These are phyloP conservation scores for Palaemon carinicauda DNA, from an alignment of 1,140 invertebrate species.

Conservation along the genomic window DNA sequence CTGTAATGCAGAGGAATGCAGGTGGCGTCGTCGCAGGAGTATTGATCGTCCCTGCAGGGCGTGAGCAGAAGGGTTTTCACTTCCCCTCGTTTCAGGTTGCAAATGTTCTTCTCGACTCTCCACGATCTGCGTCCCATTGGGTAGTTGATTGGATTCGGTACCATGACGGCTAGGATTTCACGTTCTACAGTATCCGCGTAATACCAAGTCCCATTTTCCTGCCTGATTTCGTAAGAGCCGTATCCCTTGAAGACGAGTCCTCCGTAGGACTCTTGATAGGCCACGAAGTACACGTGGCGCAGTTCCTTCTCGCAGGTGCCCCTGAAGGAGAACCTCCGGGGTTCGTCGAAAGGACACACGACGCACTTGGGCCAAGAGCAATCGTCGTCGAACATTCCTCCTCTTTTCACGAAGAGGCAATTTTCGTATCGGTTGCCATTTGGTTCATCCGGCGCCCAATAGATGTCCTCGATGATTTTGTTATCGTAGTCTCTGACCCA, in stretches of 20 bases:
- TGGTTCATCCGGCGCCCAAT: slow-evolving; percentile 16
- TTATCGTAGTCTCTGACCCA: slow-evolving; percentile 4
- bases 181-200: background rate
- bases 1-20: slow-evolving; percentile 65
- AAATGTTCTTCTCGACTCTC: slow-evolving; percentile 30
- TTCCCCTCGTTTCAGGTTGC: slow-evolving; percentile 13
- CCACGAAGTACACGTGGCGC: slow-evolving; percentile 25
- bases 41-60: slow-evolving; percentile 61
- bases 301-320: slow-evolving; percentile 39
- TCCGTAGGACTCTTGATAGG: slow-evolving; percentile 7
- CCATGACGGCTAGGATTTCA: slow-evolving; percentile 12
- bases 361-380: slow-evolving; percentile 6
- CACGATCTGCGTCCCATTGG: slow-evolving; percentile 54
- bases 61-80: slow-evolving; percentile 21
- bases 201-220: background rate
- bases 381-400: slow-evolving; percentile 21
- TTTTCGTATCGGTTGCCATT: slow-evolving; percentile 27
- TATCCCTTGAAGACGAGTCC: slow-evolving; percentile 20
- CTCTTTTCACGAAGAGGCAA: background rate
- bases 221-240: slow-evolving; percentile 17
- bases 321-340: background rate
- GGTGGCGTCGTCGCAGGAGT: slow-evolving; percentile 64
- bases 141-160: background rate
- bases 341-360: slow-evolving; percentile 25
- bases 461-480: background rate